Evolutionary conservation across 2,797 vertebrate species (phyloP).

Genomic region (Oophaga sylvatica): DNA sequence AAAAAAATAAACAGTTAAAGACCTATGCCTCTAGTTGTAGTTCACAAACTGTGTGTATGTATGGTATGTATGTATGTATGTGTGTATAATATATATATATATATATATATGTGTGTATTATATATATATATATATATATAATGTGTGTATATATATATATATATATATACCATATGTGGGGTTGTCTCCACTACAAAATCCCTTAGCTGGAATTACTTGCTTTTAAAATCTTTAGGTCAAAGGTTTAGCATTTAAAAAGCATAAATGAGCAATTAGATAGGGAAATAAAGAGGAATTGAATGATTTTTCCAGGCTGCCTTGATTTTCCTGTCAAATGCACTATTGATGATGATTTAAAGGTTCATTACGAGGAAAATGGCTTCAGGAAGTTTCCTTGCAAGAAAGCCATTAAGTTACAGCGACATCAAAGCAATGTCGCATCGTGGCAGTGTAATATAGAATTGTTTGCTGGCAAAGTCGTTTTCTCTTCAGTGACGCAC

Average conservation of each 20-base stretch:
- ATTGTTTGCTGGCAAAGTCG: neutral
- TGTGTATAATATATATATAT: too few species aligned
- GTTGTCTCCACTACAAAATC: neutral
- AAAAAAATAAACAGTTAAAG: too few species aligned
- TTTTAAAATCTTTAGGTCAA: constrained; percentile 21
- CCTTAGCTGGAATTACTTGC: neutral
- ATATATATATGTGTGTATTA: too few species aligned
- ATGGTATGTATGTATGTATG: too few species aligned
- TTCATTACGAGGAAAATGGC: constrained; percentile 49
- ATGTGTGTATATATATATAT: too few species aligned
- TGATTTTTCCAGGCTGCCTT: constrained; percentile 1
- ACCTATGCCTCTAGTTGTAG: too few species aligned
- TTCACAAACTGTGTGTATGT: too few species aligned
- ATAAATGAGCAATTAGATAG: constrained; percentile 34
- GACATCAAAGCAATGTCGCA: constrained; percentile 31
- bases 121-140: too few species aligned
- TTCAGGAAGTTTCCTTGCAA: constrained; percentile 40
- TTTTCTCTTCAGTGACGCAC: neutral
- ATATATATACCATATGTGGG: neutral
- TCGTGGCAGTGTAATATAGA: neutral
- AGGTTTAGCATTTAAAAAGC: constrained; percentile 7
- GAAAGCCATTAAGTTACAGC: constrained; percentile 34
- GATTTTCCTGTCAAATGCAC: constrained; percentile 22
- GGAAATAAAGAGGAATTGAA: constrained; percentile 4
- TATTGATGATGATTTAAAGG: constrained; percentile 53